Evolutionary conservation across 2,797 vertebrate genomes (phyloP).

Genomic region (Gobio occitaniae): DNA sequence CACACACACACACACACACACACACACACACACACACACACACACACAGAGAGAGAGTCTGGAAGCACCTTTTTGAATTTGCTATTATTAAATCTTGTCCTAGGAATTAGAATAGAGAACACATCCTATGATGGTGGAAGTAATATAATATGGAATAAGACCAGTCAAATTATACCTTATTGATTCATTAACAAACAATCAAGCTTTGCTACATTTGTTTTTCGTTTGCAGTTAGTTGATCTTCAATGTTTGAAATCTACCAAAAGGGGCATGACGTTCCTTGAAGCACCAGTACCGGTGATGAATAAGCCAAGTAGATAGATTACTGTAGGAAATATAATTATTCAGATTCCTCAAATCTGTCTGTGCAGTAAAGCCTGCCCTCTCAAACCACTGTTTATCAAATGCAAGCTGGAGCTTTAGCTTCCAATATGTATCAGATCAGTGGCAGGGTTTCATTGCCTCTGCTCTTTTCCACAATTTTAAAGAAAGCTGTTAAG

Average conservation of each 20-base stretch:
- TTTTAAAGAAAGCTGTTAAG: slow-evolving; percentile 54
- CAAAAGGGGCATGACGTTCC: slow-evolving; percentile 4
- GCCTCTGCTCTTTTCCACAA: slow-evolving; percentile 25
- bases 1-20: neutral
- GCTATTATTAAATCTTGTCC: slow-evolving; percentile 47
- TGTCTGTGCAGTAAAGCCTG: slow-evolving; percentile 6
- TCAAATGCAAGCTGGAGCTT: slow-evolving; percentile 33
- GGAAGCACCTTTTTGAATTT: slow-evolving; percentile 49
- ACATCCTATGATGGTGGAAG: slow-evolving; percentile 1
- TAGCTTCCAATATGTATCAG: slow-evolving; percentile 47
- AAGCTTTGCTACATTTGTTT: slow-evolving; percentile 3
- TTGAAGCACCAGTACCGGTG: neutral
- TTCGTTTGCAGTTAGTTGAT: slow-evolving; percentile 18
- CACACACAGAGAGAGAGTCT: too few species aligned
- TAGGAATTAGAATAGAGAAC: slow-evolving; percentile 31
- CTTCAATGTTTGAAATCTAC: slow-evolving; percentile 27
- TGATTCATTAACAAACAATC: slow-evolving; percentile 14
- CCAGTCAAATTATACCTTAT: neutral
- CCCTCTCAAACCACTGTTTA: slow-evolving; percentile 51
- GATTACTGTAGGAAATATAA: slow-evolving; percentile 29
- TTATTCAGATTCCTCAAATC: slow-evolving; percentile 37
- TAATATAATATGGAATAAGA: neutral
- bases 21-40: neutral
- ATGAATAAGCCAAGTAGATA: slow-evolving; percentile 21
- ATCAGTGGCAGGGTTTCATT: slow-evolving; percentile 45